Conservation (phyloP, 2,797 vertebrate genomes). For the Echiichthys vipera region DNA sequence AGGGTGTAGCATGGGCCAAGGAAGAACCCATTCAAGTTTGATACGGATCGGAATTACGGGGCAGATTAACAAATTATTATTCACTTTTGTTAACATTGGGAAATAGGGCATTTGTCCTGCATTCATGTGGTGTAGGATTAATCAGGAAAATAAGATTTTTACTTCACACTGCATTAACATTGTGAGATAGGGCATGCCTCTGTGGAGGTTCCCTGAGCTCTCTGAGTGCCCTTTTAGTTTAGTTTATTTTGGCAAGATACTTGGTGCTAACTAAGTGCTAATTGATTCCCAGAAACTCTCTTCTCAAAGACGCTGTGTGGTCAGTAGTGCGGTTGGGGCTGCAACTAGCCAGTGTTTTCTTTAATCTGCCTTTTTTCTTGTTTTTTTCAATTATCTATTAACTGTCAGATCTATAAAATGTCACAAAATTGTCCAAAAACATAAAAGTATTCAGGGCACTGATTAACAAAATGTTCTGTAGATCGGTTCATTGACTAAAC, state of each 20-base stretch:
- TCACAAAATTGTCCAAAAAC: neutral
- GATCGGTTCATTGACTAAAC: neutral
- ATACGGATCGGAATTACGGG: too few species aligned
- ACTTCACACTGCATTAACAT: too few species aligned
- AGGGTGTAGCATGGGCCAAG: too few species aligned
- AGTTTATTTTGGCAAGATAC: neutral
- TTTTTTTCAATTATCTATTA: neutral
- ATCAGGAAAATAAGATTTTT: too few species aligned
- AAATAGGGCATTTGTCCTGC: too few species aligned
- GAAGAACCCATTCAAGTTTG: too few species aligned
- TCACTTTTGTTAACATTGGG: too few species aligned
- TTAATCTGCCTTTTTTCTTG: neutral
- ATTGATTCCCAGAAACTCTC: slow-evolving; percentile 5
- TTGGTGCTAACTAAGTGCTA: neutral
- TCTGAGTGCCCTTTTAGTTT: too few species aligned
- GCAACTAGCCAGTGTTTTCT: neutral
- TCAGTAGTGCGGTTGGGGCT: neutral
- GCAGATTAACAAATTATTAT: too few species aligned
- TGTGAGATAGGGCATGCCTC: too few species aligned
- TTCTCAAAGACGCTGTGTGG: neutral
- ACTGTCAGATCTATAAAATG: neutral
- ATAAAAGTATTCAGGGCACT: neutral
- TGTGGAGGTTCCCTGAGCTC: too few species aligned
- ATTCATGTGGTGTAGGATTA: too few species aligned
- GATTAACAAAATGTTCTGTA: neutral